phyloP scores from a whole-genome alignment of 2,888 invertebrate genomes.

The Eurytoma californica region DNA sequence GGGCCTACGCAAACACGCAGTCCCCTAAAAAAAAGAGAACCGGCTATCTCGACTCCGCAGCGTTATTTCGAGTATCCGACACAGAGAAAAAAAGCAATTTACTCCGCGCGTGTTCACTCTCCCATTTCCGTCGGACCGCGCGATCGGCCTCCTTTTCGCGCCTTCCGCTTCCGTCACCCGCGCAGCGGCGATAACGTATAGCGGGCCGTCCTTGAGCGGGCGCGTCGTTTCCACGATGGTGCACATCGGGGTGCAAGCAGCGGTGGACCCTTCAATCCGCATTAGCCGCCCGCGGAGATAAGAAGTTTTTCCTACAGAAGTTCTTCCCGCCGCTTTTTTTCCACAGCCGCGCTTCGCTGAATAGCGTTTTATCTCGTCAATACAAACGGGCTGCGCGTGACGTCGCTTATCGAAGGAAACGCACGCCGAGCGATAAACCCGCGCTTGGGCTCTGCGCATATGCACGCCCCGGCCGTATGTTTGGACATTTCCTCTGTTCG shows the following conservation, averaged over 20 bases:
- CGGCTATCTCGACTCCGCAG: too few species aligned
- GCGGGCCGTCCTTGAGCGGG: background rate
- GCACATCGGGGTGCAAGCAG: background rate
- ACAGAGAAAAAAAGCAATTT: background rate
- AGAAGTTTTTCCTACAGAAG: too few species aligned
- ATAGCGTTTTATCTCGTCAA: constrained; percentile 25
- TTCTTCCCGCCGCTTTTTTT: background rate
- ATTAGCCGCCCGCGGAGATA: too few species aligned
- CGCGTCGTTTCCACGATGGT: background rate
- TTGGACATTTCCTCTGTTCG: too few species aligned
- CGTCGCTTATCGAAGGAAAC: constrained; percentile 50
- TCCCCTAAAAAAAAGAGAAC: too few species aligned
- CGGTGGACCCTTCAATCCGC: background rate
- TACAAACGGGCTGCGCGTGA: constrained; percentile 14
- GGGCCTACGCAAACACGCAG: too few species aligned
- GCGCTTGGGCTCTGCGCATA: constrained; percentile 2
- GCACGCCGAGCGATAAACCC: constrained; percentile 18
- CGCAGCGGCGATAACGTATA: background rate
- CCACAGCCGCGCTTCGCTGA: background rate
- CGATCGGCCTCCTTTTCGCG: constrained; percentile 37
- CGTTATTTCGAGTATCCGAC: background rate
- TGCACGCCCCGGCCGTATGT: background rate
- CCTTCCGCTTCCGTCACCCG: constrained; percentile 51
- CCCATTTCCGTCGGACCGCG: constrained; percentile 37
- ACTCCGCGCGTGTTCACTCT: background rate